Evolutionary conservation across 2,797 vertebrate genomes (phyloP).

Genomic region (Mormyrus hasselquistii): DNA sequence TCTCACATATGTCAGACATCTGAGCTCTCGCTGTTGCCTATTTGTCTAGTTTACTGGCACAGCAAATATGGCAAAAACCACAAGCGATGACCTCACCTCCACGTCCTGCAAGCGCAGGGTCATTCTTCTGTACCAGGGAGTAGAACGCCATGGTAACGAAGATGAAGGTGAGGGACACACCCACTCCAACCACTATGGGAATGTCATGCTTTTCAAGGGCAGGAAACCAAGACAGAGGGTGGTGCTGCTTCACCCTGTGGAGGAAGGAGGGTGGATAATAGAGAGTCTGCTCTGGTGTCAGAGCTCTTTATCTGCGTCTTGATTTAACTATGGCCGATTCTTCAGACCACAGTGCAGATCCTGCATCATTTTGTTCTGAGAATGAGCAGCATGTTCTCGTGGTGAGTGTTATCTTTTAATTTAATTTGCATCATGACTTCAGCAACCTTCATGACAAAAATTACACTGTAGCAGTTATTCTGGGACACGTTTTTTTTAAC

Average conservation of each 20-base stretch:
- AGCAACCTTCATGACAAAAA: neutral
- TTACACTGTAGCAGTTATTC: neutral
- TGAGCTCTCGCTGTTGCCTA: neutral
- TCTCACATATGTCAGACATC: neutral
- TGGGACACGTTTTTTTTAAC: neutral
- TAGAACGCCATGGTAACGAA: conserved; percentile 71
- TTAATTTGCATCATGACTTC: neutral
- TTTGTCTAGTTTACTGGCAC: neutral
- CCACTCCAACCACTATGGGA: conserved; percentile 70
- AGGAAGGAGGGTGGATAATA: neutral
- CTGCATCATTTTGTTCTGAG: neutral
- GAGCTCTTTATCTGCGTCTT: neutral
- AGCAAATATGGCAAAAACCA: neutral
- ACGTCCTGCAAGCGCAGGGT: conserved; percentile 49
- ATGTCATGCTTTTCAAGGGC: conserved; percentile 69
- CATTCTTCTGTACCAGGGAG: conserved; percentile 68
- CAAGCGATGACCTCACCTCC: conserved; percentile 47
- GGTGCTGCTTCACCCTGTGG: conserved; percentile 52
- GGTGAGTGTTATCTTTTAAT: neutral
- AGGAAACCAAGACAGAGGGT: conserved; percentile 56
- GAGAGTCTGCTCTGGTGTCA: neutral
- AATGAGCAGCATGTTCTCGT: neutral
- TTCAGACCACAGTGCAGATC: neutral
- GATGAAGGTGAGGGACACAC: conserved; percentile 68
- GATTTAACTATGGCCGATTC: neutral